Percentiles rank a stretch among this genome's conserved stretches.
These are phyloP conservation scores for Panonychus citri DNA, from an alignment of 1,140 invertebrate species.

Conservation along the genomic window DNA sequence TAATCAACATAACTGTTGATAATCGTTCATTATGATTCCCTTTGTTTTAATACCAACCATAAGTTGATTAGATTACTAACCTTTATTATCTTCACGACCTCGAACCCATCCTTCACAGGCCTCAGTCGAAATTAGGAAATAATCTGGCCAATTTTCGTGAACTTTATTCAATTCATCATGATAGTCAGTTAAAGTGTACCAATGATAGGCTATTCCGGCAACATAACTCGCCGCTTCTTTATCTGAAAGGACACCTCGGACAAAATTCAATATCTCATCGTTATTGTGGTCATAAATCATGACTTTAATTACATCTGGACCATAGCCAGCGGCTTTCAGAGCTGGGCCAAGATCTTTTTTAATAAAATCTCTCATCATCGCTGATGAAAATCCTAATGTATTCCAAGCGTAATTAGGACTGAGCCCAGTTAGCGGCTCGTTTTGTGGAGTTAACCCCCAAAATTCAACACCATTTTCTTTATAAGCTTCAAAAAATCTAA, in stretches of 20 bases:
- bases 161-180: conserved; percentile 13
- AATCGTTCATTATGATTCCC: no score
- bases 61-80: no score
- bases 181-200: conserved; percentile 30
- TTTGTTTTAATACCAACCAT: no score
- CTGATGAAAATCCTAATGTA: background rate
- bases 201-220: conserved; percentile 34
- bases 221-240: conserved; percentile 4
- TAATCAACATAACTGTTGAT: no score
- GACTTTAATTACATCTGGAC: conserved; percentile 9
- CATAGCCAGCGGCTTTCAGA: conserved; percentile 20
- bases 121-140: conserved; percentile 38
- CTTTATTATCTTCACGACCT: background rate
- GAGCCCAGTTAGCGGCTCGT: conserved; percentile 30
- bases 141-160: conserved; percentile 35
- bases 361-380: conserved; percentile 4
- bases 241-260: conserved; percentile 5
- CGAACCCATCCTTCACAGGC: conserved; percentile 19
- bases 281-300: conserved; percentile 6
- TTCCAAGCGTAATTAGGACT: conserved; percentile 23
- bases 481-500: conserved; percentile 35
- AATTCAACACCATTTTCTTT: conserved; percentile 27
- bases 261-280: background rate
- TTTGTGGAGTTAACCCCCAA: conserved; percentile 37
- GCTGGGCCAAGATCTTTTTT: conserved; percentile 5